Evolutionary conservation across 2,113 vertebrate genomes (phyloP).

Genomic region (Hemibagrus wyckioides): DNA sequence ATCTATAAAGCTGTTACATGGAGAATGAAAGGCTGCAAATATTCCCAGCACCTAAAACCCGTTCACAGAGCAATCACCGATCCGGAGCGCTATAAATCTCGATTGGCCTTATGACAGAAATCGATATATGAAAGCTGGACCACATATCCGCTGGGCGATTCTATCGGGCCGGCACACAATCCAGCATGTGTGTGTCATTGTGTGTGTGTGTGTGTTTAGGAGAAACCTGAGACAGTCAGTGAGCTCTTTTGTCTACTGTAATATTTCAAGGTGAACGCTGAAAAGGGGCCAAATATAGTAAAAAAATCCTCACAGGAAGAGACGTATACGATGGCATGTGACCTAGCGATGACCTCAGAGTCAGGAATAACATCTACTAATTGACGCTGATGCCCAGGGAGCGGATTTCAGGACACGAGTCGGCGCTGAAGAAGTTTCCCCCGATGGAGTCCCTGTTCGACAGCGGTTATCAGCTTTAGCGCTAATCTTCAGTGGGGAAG

Average conservation of each 20-base stretch:
- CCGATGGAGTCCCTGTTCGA: conserved; percentile 34
- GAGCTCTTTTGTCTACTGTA: conserved; percentile 26
- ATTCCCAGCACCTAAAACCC: conserved; percentile 5
- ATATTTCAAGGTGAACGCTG: conserved; percentile 21
- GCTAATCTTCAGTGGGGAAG: conserved; percentile 42
- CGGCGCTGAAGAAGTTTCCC: neutral
- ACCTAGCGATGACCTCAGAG: neutral
- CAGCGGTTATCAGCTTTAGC: conserved; percentile 28
- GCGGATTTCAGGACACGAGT: neutral
- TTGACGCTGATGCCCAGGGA: neutral
- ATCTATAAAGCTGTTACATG: neutral
- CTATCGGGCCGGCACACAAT: conserved; percentile 26
- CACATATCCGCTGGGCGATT: conserved; percentile 34
- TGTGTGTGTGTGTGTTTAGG: conserved; percentile 3
- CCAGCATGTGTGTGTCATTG: neutral
- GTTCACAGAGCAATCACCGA: conserved; percentile 28
- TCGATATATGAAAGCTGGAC: conserved; percentile 47
- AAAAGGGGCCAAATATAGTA: neutral
- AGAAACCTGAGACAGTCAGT: conserved; percentile 1
- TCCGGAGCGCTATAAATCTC: conserved; percentile 44
- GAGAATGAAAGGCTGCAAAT: conserved; percentile 24
- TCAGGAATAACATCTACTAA: conserved; percentile 1
- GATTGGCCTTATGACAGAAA: conserved; percentile 51
- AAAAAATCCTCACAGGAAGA: neutral
- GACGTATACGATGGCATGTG: neutral